Base-by-base conservation (phyloP, 2,113 vertebrate genomes). In the Loxodonta africana region DNA sequence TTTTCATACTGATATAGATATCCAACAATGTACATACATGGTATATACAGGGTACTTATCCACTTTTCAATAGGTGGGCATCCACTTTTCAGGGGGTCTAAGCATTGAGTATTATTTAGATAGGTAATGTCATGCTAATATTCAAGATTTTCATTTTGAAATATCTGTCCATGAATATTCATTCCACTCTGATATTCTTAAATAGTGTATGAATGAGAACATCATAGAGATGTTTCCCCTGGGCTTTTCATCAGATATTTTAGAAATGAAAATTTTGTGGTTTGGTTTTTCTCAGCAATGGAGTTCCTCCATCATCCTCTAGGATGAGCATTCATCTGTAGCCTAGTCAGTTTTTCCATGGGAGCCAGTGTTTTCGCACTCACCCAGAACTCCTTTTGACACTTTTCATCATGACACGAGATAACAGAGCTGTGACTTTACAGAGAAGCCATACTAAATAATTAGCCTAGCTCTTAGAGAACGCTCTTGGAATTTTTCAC, bases 391-490 rank as follows among this genome's bases (percentile, higher is more conserved):
- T 87, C 48, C 92, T 90, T 96, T 80, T 69, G 60, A 20, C 44
- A 44, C 76, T 88, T 89, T 83, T 44, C n/a, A 48, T 88, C 82
- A 84, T 65, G 71, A 77, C 46, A 91, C 84, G 60, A 77, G 23
- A 67, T 83, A 88, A 63, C 28, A 95, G 37, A 77, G 20, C 83
- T 90, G 37, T 67, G 20, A 62, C 41, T 97, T 91, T 85, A 69
- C 65, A 33, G 81, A 84, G 7, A 8, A 83, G 10, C 33, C 41
- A 87, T 73, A 26, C 96, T 57, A 96, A 96, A 69, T 93, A 85
- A 96, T 87, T 89, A 94, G 18, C 6, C 21, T 91, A 91, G 88
- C 85, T 53, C 62, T 95, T 73, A 83, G 10, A 88, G 57, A 97
- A 26, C 12, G 6, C 5, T 51, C 82, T 57, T 88, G 81, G 76